These are phyloP conservation scores for Myripristis jacobus DNA, from an alignment of 2,797 vertebrate genomes.

Conservation along the genomic window DNA sequence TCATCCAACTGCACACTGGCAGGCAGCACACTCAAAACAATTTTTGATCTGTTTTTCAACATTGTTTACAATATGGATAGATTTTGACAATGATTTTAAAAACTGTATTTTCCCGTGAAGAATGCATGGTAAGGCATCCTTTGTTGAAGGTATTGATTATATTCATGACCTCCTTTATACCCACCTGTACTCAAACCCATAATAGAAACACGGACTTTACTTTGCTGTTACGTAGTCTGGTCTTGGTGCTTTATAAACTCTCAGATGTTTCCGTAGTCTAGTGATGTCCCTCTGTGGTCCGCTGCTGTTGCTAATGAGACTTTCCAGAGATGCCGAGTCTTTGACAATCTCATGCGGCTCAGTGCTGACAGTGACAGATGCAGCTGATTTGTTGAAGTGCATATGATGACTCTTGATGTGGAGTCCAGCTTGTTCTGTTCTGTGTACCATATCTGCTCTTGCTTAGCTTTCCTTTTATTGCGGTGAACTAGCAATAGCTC, in stretches of 20 bases:
- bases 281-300: not conserved
- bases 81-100: too few relatives aligned
- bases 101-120: not conserved
- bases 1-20: too few relatives aligned
- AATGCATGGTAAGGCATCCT: not conserved
- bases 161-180: not conserved
- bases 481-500: not conserved
- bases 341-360: conserved; percentile 18
- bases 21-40: too few relatives aligned
- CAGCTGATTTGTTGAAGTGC: conserved; percentile 36
- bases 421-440: conserved; percentile 5
- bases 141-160: not conserved
- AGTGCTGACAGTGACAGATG: conserved; percentile 47
- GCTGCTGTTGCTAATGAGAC: not conserved
- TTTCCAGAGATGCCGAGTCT: not conserved
- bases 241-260: not conserved
- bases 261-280: not conserved
- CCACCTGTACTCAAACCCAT: not conserved
- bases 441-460: not conserved
- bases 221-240: not conserved
- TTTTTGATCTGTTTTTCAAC: too few relatives aligned
- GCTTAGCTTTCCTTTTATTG: not conserved
- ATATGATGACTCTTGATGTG: conserved; percentile 18
- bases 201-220: not conserved
- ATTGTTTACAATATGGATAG: too few relatives aligned